Evolutionary conservation across 2,113 vertebrate genomes (phyloP), one percentile per base, ranked within the genome.

Genomic region (Leiothrix lutea): DNA sequence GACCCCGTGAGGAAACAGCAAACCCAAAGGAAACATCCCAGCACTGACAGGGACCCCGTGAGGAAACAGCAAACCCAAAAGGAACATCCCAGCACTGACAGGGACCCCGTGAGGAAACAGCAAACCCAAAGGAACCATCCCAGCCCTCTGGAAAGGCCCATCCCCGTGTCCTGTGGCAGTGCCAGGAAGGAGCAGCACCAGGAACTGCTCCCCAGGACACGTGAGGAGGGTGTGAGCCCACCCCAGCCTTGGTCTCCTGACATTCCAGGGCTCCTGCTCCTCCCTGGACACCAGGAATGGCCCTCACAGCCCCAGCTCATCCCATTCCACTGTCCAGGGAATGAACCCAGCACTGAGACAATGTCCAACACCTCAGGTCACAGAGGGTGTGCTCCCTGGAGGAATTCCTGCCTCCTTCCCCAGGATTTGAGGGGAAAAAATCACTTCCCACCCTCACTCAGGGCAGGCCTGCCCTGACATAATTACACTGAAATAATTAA

Each of bases 341-440:
- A 24, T 24, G 6, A 48, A 4, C 47, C 47, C 8, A 50, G 25
- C 48, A 50, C 48, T 26, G 48, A 50, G 48, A 26, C 7, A 28
- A 23, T 33, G 16, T 13, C 73, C 54, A 65, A 53, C 42, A 29
- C 9, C 14, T 1, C 9, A 31, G 22, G 14, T 4, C 44, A 20
- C 14, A 12, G 20, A 24, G 25, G 26, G 19, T 1, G 2, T 1
- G 20, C 1, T 48, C 57, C 58, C 35, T 4, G 31, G 2, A 22
- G 1, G 5, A 24, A 71, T 22, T 10, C 3, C 40, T 2, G 33
- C 15, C 3, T 3, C 29, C 36, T 20, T 8, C 42, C 54, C 58
- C 73, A 11, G 78, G 19, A 47, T 12, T 1, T 3, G n/a, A 22
- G 50, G 60, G 13, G 50, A 8, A 23, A 21, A 51, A 28, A 31